Conservation (phyloP, 2,797 vertebrate genomes). For the Leptatherina wallacei region DNA sequence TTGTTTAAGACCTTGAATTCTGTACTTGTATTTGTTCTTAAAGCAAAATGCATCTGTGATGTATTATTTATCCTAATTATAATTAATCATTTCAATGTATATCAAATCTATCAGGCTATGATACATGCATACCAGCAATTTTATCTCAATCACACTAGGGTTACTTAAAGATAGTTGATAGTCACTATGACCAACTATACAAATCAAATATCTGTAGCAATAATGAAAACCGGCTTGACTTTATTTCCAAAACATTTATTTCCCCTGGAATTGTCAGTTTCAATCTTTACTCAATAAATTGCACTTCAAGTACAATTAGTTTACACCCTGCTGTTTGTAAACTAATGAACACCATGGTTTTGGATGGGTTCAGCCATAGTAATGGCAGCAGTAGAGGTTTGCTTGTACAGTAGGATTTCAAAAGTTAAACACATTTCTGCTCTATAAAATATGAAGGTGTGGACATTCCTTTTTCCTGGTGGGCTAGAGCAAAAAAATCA, state of each 20-base stretch:
- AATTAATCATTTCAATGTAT: too few relatives aligned
- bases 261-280: conserved; percentile 38
- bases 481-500: conserved; percentile 53
- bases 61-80: too few relatives aligned
- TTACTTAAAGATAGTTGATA: not conserved
- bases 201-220: not conserved
- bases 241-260: conserved; percentile 56
- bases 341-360: conserved; percentile 8
- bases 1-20: not conserved
- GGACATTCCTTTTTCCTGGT: conserved; percentile 1
- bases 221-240: conserved; percentile 6
- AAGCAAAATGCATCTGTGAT: not conserved
- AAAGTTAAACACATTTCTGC: conserved; percentile 1
- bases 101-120: too few relatives aligned
- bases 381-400: conserved; percentile 23
- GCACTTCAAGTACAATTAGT: conserved; percentile 35
- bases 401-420: not conserved
- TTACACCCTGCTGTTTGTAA: conserved; percentile 5
- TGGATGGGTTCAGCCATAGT: not conserved
- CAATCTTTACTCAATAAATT: conserved; percentile 31
- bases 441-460: not conserved
- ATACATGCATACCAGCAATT: too few relatives aligned
- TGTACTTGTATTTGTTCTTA: not conserved
- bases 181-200: too few relatives aligned
- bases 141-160: not conserved